These are phyloP conservation scores for Abrostola triplasia DNA, from an alignment of 2,888 invertebrate species.

Conservation along the genomic window DNA sequence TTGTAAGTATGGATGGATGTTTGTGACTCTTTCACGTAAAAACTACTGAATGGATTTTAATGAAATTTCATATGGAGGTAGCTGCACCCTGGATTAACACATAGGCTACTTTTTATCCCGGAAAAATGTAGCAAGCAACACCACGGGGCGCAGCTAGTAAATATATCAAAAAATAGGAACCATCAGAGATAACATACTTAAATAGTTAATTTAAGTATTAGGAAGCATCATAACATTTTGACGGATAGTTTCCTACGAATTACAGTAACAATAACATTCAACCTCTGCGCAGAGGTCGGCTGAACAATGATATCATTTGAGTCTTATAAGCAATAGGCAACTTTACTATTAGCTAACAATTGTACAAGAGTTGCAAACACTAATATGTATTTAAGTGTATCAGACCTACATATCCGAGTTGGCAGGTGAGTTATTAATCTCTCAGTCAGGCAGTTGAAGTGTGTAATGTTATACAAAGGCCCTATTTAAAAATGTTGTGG, in stretches of 20 bases:
- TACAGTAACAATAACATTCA: slow-evolving; percentile 35
- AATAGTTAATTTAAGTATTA: slow-evolving; percentile 20
- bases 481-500: too few species aligned
- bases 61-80: too few species aligned
- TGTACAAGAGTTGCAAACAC: slow-evolving; percentile 11
- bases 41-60: too few species aligned
- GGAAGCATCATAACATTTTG: slow-evolving; percentile 41
- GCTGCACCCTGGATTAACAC: too few species aligned
- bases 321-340: slow-evolving; percentile 19
- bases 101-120: too few species aligned
- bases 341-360: slow-evolving; percentile 31
- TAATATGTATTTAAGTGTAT: background rate
- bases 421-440: too few species aligned
- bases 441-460: too few species aligned
- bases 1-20: too few species aligned
- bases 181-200: background rate
- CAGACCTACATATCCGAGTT: background rate
- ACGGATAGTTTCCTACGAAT: slow-evolving; percentile 40
- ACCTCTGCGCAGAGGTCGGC: slow-evolving; percentile 41
- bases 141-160: too few species aligned
- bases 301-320: slow-evolving; percentile 34
- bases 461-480: too few species aligned
- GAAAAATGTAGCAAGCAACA: too few species aligned
- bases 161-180: background rate
- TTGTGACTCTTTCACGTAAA: too few species aligned